A percentile compares a stretch with the other conserved stretches of the same genome.
Evolutionary conservation across 2,113 vertebrate species (phyloP).

Genomic region (Ursus arctos): DNA sequence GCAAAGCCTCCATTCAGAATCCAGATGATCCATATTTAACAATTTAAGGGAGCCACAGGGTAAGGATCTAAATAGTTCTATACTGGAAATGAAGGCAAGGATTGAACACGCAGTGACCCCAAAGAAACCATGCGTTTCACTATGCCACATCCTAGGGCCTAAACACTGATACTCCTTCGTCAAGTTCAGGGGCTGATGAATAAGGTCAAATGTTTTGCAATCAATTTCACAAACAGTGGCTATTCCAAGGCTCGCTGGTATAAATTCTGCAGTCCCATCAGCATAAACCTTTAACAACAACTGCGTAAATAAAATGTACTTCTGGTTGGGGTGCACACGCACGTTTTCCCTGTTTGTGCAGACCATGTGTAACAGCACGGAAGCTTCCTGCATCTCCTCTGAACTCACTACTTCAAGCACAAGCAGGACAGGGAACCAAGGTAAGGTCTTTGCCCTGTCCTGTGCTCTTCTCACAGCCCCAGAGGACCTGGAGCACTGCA

Average conservation of each 20-base stretch:
- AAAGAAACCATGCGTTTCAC: neutral
- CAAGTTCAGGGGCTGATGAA: neutral
- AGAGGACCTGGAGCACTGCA: neutral
- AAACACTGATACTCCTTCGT: neutral
- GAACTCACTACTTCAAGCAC: neutral
- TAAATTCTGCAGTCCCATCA: neutral
- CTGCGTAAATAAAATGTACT: neutral
- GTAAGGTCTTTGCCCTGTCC: neutral
- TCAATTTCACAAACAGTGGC: slow-evolving; percentile 48
- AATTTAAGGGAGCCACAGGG: neutral
- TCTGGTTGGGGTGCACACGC: neutral
- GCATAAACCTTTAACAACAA: slow-evolving; percentile 21
- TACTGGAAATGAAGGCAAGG: neutral
- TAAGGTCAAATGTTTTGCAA: slow-evolving; percentile 52
- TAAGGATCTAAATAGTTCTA: neutral
- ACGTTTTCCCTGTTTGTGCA: neutral
- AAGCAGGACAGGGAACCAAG: neutral
- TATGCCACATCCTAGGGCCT: neutral
- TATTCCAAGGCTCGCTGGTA: neutral
- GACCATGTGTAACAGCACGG: neutral
- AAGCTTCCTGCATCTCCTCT: neutral
- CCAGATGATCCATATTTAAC: neutral
- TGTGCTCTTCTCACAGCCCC: neutral
- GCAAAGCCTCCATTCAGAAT: slow-evolving; percentile 29
- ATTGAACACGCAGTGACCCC: neutral